These are phyloP conservation scores for Sander vitreus DNA, from an alignment of 2,113 vertebrate species.

Conservation along the genomic window DNA sequence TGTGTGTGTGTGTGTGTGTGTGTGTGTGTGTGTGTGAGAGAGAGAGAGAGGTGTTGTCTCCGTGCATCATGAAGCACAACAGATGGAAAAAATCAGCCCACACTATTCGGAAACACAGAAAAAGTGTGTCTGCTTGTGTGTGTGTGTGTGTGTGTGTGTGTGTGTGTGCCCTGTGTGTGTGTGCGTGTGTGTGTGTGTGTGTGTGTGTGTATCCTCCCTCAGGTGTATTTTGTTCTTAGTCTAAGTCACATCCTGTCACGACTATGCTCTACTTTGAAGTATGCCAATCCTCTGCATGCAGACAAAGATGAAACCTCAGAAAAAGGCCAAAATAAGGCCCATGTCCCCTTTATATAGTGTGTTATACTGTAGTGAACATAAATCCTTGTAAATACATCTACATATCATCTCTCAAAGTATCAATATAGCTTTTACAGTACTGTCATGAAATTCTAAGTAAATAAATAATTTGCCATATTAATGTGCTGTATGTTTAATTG, in stretches of 20 bases:
- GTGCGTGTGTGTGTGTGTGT: conserved; percentile 23
- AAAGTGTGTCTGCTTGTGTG: conserved; percentile 11
- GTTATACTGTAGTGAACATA: background rate
- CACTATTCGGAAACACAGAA: conserved; percentile 44
- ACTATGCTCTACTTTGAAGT: conserved; percentile 63
- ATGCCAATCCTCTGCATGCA: conserved; percentile 53
- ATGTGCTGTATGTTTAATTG: background rate
- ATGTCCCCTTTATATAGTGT: background rate
- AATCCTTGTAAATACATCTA: background rate
- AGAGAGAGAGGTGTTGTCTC: conserved; percentile 18
- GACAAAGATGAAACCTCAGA: conserved; percentile 32
- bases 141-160: background rate
- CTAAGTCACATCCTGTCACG: conserved; percentile 37
- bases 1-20: conserved; percentile 10
- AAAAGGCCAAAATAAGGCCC: conserved; percentile 17
- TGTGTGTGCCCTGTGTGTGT: conserved; percentile 6
- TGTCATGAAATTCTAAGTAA: background rate
- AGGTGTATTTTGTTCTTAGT: conserved; percentile 70
- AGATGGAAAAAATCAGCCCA: conserved; percentile 59
- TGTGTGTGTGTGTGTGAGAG: conserved; percentile 16
- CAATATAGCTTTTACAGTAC: background rate
- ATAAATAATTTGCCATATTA: background rate
- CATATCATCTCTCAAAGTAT: background rate
- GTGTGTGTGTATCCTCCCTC: conserved; percentile 44
- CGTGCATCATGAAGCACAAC: conserved; percentile 58